These are phyloP conservation scores for Nematostella vectensis DNA, from an alignment of 92 coral and sea anemone genomes.

Conservation along the genomic window DNA sequence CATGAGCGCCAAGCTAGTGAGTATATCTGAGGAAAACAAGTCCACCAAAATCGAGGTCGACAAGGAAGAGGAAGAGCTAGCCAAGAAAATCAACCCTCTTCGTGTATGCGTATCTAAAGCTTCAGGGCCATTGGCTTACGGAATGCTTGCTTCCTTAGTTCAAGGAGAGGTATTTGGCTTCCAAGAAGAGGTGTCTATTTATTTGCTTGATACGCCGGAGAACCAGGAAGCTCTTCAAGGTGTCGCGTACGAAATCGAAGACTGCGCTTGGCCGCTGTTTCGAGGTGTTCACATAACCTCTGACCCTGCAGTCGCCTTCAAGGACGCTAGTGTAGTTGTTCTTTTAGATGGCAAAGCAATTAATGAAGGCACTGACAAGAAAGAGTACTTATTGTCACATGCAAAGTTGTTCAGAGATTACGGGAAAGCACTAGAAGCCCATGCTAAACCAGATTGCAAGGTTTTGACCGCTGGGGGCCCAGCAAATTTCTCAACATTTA, in stretches of 20 bases:
- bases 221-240: constrained; percentile 55
- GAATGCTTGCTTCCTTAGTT: constrained; percentile 53
- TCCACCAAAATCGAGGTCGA: constrained; percentile 69
- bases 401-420: constrained; percentile 61
- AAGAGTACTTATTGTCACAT: constrained; percentile 34
- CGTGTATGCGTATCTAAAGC: constrained; percentile 75
- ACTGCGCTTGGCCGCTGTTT: constrained; percentile 83
- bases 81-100: constrained; percentile 57
- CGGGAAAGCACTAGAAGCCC: constrained; percentile 63
- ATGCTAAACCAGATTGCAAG: constrained; percentile 74
- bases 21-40: constrained; percentile 74
- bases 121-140: constrained; percentile 66
- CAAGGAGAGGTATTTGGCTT: constrained; percentile 82
- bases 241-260: constrained; percentile 74
- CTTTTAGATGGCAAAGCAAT: constrained; percentile 47
- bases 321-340: constrained; percentile 61
- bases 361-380: constrained; percentile 22
- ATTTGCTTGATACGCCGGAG: constrained; percentile 64
- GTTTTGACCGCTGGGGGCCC: constrained; percentile 78
- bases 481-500: constrained; percentile 55
- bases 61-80: constrained; percentile 61
- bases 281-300: constrained; percentile 59
- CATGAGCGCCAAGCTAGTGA: constrained; percentile 74
- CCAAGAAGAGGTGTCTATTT: constrained; percentile 66
- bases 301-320: constrained; percentile 62